These are phyloP conservation scores for Spatulosminthurus flaviceps DNA, from an alignment of 2,888 invertebrate species.

Conservation along the genomic window DNA sequence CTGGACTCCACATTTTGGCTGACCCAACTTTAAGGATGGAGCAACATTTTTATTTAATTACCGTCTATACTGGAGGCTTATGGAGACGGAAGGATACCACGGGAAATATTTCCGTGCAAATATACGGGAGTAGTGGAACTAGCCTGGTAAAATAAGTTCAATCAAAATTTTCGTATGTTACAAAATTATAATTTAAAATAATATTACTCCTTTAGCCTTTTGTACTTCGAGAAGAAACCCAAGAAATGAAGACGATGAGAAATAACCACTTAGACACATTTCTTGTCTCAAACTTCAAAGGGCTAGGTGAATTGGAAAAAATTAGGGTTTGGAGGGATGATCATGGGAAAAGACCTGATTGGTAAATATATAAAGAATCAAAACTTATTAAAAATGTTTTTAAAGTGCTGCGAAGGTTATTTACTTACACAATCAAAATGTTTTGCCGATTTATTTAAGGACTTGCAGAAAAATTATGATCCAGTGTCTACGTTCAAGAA, in stretches of 20 bases:
- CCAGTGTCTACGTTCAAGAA: not conserved
- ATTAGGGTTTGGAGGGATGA: slow-evolving; percentile 35
- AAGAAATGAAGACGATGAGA: not conserved
- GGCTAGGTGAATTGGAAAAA: slow-evolving; percentile 16
- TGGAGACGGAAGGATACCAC: slow-evolving; percentile 7
- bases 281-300: slow-evolving; percentile 28
- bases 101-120: slow-evolving; percentile 34
- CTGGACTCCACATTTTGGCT: slow-evolving; percentile 29
- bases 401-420: too few relatives aligned
- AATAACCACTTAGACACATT: slow-evolving; percentile 35
- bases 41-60: slow-evolving; percentile 36
- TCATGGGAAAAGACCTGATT: slow-evolving; percentile 29
- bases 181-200: slow-evolving; percentile 6
- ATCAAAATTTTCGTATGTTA: not conserved
- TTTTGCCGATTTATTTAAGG: not conserved
- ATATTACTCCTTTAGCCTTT: not conserved
- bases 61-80: slow-evolving; percentile 30
- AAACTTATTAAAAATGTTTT: too few relatives aligned
- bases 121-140: slow-evolving; percentile 28
- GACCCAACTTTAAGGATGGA: not conserved
- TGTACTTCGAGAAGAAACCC: slow-evolving; percentile 17
- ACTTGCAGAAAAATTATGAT: slow-evolving; percentile 15
- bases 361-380: not conserved
- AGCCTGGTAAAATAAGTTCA: slow-evolving; percentile 9
- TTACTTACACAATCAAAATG: too few relatives aligned